Evolutionary conservation across 2,113 vertebrate species (phyloP).

Genomic region (Seriola rivoliana): DNA sequence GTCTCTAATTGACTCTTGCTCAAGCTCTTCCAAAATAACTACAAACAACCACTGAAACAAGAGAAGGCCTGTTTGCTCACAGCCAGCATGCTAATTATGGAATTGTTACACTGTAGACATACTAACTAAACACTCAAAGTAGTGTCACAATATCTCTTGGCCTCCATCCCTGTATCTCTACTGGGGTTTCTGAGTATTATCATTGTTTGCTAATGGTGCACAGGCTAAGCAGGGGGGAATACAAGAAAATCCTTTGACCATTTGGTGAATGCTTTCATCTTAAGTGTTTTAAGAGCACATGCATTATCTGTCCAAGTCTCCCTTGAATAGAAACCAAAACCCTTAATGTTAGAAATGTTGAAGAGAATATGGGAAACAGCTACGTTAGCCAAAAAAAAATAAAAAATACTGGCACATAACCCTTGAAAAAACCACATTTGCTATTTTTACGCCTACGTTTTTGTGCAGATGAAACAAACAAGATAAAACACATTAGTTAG

Average conservation of each 20-base stretch:
- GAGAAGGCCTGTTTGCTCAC: conserved; percentile 59
- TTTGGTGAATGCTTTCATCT: conserved; percentile 6
- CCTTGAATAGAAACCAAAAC: neutral
- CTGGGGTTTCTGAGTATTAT: conserved; percentile 8
- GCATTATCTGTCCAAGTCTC: neutral
- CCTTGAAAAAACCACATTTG: neutral
- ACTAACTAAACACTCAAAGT: conserved; percentile 9
- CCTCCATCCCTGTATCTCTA: conserved; percentile 3
- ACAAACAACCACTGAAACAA: conserved; percentile 63
- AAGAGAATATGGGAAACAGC: neutral
- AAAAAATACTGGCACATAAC: neutral
- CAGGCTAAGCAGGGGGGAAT: neutral
- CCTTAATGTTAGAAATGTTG: neutral
- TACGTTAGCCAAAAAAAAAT: neutral
- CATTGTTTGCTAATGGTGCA: conserved; percentile 20
- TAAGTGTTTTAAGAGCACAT: neutral
- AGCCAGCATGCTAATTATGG: conserved; percentile 61
- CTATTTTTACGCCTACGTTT: neutral
- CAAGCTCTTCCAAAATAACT: conserved; percentile 65
- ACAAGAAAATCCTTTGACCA: neutral
- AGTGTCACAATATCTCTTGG: conserved; percentile 11
- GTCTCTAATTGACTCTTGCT: conserved; percentile 49
- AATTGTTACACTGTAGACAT: conserved; percentile 46
- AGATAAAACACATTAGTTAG: neutral
- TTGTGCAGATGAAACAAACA: neutral